Conservation (phyloP, 2,888 invertebrate species). For the Tachystola acroxantha region DNA sequence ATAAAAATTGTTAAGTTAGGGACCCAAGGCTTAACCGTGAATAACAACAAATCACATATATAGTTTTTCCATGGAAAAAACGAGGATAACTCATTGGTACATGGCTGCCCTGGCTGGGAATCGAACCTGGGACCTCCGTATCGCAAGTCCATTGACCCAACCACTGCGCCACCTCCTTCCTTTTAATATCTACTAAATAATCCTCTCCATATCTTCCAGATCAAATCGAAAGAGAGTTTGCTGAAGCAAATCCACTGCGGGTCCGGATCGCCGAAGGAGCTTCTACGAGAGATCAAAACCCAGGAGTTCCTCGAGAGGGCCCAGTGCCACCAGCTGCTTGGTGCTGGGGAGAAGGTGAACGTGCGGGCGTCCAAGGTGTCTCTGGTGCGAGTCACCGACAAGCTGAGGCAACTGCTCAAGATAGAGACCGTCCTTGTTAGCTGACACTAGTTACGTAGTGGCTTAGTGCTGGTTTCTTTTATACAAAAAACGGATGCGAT, state of each 20-base stretch:
- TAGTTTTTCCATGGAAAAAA: too few relatives aligned
- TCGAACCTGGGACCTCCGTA: too few relatives aligned
- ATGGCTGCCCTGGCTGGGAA: too few relatives aligned
- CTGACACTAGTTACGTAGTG: slow-evolving; percentile 55
- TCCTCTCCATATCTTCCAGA: slow-evolving; percentile 65
- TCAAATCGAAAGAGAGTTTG: slow-evolving; percentile 89
- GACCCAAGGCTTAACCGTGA: too few relatives aligned
- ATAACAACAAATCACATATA: too few relatives aligned
- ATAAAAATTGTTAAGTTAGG: too few relatives aligned
- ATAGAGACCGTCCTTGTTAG: slow-evolving; percentile 87
- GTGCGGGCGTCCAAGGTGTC: slow-evolving; percentile 89
- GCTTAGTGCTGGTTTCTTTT: too few relatives aligned
- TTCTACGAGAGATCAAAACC: slow-evolving; percentile 84
- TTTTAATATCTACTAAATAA: too few relatives aligned
- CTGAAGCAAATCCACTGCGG: slow-evolving; percentile 84
- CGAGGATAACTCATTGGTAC: too few relatives aligned
- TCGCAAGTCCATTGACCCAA: too few relatives aligned
- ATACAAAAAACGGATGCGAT: too few relatives aligned
- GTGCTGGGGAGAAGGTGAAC: slow-evolving; percentile 88
- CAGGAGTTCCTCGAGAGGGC: slow-evolving; percentile 89
- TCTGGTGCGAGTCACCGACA: slow-evolving; percentile 90
- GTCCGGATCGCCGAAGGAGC: slow-evolving; percentile 73
- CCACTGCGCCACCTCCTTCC: too few relatives aligned
- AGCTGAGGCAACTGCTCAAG: slow-evolving; percentile 88
- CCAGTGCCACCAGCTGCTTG: slow-evolving; percentile 86